Evolutionary conservation across 2,888 invertebrate species (phyloP).

Genomic region (Stegophylla sp.): DNA sequence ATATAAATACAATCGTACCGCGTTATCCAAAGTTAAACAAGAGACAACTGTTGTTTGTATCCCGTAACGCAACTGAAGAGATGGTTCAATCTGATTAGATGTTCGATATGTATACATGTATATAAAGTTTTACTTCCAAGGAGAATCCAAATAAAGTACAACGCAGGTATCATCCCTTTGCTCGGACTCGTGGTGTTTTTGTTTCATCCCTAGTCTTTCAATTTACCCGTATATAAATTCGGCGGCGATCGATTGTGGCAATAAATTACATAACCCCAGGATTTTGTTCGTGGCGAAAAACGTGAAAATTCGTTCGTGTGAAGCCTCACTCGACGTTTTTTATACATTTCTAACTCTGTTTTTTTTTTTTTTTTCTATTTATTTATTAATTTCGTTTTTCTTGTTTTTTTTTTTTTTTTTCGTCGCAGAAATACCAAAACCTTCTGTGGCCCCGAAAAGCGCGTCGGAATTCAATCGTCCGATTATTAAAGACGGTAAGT

Average conservation of each 20-base stretch:
- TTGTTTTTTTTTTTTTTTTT: conserved; percentile 65
- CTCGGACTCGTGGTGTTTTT: neutral
- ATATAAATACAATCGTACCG: conserved; percentile 5
- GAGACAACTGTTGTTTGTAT: neutral
- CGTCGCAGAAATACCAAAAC: conserved; percentile 88
- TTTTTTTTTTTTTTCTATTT: conserved; percentile 4
- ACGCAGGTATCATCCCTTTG: neutral
- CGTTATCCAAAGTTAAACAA: conserved; percentile 27
- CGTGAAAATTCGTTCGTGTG: conserved; percentile 27
- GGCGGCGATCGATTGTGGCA: conserved; percentile 33
- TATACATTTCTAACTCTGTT: conserved; percentile 15
- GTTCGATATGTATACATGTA: conserved; percentile 5
- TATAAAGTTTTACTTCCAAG: conserved; percentile 27
- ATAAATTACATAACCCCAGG: conserved; percentile 35
- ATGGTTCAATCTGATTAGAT: conserved; percentile 8
- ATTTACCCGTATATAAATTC: conserved; percentile 12
- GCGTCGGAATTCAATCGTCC: conserved; percentile 80
- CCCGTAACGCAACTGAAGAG: neutral
- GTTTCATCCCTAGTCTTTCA: neutral
- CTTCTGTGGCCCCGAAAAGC: conserved; percentile 82
- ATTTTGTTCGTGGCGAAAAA: conserved; percentile 18
- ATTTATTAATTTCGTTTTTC: conserved; percentile 54
- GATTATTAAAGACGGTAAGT: conserved; percentile 79
- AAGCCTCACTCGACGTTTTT: conserved; percentile 33
- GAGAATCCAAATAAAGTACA: conserved; percentile 33